Percentiles rank a stretch among this genome's conserved stretches.
Evolutionary conservation across 2,797 vertebrate species (phyloP).

Genomic region (Potorous gilbertii): DNA sequence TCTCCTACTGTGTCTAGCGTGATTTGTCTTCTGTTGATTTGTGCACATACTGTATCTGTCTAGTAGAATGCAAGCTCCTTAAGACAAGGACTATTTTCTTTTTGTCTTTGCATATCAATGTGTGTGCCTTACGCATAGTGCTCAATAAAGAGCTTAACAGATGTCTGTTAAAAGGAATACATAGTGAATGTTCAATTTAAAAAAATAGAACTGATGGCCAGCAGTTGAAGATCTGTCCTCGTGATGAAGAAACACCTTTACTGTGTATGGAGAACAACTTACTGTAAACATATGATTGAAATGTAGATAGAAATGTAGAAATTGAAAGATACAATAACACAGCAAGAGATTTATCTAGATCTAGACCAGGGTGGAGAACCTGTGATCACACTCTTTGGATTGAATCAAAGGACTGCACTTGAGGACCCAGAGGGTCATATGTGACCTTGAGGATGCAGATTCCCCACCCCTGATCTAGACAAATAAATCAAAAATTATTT

Average conservation of each 20-base stretch:
- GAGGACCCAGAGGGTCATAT: too few relatives aligned
- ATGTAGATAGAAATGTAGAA: too few relatives aligned
- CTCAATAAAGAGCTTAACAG: not conserved
- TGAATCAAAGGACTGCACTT: too few relatives aligned
- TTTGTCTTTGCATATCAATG: not conserved
- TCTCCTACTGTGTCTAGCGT: not conserved
- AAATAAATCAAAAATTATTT: not conserved
- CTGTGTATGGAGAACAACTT: not conserved
- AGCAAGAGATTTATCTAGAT: not conserved
- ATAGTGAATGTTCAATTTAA: not conserved
- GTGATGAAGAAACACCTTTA: not conserved
- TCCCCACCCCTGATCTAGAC: not conserved
- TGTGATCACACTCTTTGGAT: too few relatives aligned
- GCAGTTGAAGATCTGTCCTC: not conserved
- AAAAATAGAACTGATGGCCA: not conserved
- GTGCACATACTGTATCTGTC: not conserved
- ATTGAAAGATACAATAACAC: not conserved
- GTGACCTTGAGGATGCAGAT: too few relatives aligned
- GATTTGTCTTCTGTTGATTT: not conserved
- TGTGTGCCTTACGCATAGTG: not conserved
- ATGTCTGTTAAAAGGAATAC: not conserved
- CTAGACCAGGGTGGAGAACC: not conserved
- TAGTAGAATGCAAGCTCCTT: not conserved
- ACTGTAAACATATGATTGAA: not conserved
- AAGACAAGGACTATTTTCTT: not conserved